phyloP scores from a whole-genome alignment of 2,113 vertebrate genomes.

The Brachyhypopomus gauderio region DNA sequence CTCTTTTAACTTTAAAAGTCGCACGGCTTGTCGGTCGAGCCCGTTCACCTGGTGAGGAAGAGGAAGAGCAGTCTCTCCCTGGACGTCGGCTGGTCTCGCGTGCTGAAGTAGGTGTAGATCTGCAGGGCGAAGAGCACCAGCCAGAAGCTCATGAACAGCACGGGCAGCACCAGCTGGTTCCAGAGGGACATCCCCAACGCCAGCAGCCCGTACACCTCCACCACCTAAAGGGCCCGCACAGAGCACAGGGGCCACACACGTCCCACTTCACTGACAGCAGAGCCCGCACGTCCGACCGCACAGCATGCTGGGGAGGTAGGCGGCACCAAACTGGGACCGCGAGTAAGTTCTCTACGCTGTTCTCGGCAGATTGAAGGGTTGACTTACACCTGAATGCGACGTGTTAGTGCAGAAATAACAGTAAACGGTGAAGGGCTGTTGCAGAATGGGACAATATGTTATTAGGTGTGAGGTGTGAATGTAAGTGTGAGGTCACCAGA shows the following conservation, averaged over 20 bases:
- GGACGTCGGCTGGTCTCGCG: slow-evolving; percentile 93
- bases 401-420: neutral
- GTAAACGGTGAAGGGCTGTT: neutral
- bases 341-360: too few relatives aligned
- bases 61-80: slow-evolving; percentile 96
- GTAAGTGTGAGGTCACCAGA: neutral
- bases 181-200: slow-evolving; percentile 98
- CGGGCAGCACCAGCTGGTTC: slow-evolving; percentile 97
- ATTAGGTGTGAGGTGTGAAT: neutral
- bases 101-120: slow-evolving; percentile 98
- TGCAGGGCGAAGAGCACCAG: slow-evolving; percentile 94
- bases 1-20: too few relatives aligned
- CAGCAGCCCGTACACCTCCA: slow-evolving; percentile 94
- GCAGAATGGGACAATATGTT: neutral
- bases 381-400: neutral
- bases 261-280: neutral
- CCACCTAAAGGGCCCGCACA: slow-evolving; percentile 76
- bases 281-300: too few relatives aligned
- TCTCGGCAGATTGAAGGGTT: neutral
- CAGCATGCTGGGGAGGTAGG: too few relatives aligned
- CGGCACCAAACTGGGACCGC: too few relatives aligned
- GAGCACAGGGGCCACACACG: neutral
- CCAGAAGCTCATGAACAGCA: slow-evolving; percentile 99
- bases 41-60: slow-evolving; percentile 89
- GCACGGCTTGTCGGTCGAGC: too few relatives aligned